These are phyloP conservation scores for Nebria salina DNA, from an alignment of 2,888 invertebrate species.

Conservation along the genomic window DNA sequence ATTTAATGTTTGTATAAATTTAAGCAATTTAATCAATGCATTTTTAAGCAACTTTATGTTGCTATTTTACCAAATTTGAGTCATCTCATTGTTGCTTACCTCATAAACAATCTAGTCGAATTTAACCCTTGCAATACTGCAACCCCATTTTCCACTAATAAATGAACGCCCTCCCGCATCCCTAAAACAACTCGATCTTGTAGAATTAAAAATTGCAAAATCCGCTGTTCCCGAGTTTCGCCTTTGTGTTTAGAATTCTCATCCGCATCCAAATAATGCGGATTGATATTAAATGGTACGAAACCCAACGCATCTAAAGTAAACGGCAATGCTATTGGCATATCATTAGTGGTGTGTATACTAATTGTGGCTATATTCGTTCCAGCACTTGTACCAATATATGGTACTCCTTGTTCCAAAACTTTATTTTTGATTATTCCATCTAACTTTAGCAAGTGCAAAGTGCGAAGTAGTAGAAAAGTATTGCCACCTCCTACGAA, in stretches of 20 bases:
- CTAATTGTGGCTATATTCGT: constrained; percentile 83
- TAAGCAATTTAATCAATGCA: no score
- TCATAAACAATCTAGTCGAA: constrained; percentile 72
- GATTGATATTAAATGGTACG: constrained; percentile 86
- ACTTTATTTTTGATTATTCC: constrained; percentile 72
- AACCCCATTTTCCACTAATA: constrained; percentile 69
- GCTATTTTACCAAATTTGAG: neutral
- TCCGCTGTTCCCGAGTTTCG: constrained; percentile 80
- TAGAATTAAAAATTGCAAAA: constrained; percentile 73
- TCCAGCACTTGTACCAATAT: constrained; percentile 84
- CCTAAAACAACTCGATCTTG: constrained; percentile 73
- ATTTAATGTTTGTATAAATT: no score
- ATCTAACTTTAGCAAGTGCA: constrained; percentile 72
- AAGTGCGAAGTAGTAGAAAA: constrained; percentile 74
- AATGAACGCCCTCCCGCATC: constrained; percentile 75
- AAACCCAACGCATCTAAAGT: constrained; percentile 75
- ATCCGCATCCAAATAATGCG: constrained; percentile 79
- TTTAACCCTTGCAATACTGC: constrained; percentile 71
- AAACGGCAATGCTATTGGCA: constrained; percentile 87
- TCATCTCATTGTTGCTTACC: constrained; percentile 65
- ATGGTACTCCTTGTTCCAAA: constrained; percentile 71
- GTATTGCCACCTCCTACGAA: constrained; percentile 87
- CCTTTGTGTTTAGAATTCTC: constrained; percentile 75
- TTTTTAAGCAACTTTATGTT: no score
- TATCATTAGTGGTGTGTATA: constrained; percentile 87